Conservation (phyloP, 2,888 invertebrate genomes). For the Ochlodes sylvanus region DNA sequence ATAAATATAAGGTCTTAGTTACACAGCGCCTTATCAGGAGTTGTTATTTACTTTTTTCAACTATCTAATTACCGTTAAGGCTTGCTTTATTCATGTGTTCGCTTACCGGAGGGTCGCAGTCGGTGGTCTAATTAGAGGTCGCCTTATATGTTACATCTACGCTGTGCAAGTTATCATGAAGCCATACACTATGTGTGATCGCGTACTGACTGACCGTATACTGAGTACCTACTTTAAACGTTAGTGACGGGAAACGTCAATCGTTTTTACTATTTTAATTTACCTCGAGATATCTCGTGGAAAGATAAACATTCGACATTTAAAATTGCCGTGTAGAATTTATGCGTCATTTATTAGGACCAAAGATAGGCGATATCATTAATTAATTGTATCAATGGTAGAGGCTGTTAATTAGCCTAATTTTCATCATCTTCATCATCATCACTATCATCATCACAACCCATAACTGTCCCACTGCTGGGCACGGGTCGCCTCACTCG, state of each 20-base stretch:
- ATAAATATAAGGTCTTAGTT: conserved; percentile 12
- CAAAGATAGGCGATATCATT: too few relatives aligned
- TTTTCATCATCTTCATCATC: too few relatives aligned
- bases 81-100: conserved; percentile 23
- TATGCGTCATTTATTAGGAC: too few relatives aligned
- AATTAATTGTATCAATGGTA: too few relatives aligned
- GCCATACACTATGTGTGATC: background rate
- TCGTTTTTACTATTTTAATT: background rate
- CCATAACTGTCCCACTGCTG: too few relatives aligned
- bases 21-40: conserved; percentile 1
- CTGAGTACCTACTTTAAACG: background rate
- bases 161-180: background rate
- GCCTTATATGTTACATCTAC: conserved; percentile 24
- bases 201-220: background rate
- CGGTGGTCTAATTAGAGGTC: conserved; percentile 36
- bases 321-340: too few relatives aligned
- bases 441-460: too few relatives aligned
- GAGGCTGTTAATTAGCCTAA: too few relatives aligned
- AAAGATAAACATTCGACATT: too few relatives aligned
- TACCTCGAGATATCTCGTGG: background rate
- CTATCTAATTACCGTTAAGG: conserved; percentile 25
- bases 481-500: too few relatives aligned
- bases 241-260: background rate
- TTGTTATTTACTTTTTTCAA: conserved; percentile 12
- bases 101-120: conserved; percentile 23